These are phyloP conservation scores for Steatocranus sp. DNA, from an alignment of 2,797 vertebrate genomes.

Conservation along the genomic window DNA sequence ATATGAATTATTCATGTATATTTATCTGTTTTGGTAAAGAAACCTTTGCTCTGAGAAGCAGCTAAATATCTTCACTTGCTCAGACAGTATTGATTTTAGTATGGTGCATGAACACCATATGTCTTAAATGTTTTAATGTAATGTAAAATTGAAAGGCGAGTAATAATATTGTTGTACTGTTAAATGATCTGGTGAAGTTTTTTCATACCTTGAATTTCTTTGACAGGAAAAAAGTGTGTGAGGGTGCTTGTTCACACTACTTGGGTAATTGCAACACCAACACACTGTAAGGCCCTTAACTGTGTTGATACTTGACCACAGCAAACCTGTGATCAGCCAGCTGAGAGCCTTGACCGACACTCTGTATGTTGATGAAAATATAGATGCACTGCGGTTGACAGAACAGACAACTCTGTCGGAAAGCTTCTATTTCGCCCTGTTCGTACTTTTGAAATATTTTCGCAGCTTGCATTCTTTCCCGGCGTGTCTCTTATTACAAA, in stretches of 20 bases:
- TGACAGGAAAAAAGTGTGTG: not conserved
- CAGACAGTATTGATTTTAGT: not conserved
- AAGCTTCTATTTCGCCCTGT: not conserved
- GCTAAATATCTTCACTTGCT: conserved; percentile 19
- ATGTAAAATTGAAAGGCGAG: not conserved
- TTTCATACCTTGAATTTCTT: not conserved
- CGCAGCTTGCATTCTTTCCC: not conserved
- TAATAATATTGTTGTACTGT: not conserved
- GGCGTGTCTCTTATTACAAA: conserved; percentile 44
- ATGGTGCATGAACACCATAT: not conserved
- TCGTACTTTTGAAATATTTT: conserved; percentile 34
- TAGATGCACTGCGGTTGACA: not conserved
- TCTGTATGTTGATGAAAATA: conserved; percentile 41
- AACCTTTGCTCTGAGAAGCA: conserved; percentile 29
- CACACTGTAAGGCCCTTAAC: conserved; percentile 26
- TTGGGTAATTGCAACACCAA: conserved; percentile 43
- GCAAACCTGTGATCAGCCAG: conserved; percentile 39
- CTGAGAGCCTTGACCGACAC: conserved; percentile 37
- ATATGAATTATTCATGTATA: conserved; percentile 72
- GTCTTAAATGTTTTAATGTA: not conserved
- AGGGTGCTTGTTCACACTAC: conserved; percentile 33
- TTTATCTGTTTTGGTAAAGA: conserved; percentile 55
- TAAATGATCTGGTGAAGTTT: not conserved
- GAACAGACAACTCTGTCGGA: not conserved
- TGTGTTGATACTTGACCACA: conserved; percentile 66